phyloP scores from a whole-genome alignment of 2,113 vertebrate genomes.

The Aphyosemion australe region DNA sequence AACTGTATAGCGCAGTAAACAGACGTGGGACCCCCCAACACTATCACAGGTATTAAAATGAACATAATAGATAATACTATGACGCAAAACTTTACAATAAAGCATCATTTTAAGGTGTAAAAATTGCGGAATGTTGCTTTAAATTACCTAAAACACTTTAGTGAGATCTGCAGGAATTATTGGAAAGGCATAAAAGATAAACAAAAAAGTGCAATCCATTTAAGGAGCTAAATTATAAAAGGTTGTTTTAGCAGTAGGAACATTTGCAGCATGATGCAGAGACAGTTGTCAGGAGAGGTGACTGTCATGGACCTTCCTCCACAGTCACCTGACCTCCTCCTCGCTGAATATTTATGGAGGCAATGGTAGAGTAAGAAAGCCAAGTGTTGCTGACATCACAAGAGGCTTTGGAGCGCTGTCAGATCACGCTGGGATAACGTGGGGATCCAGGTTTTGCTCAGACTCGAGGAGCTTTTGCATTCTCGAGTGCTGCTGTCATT shows the following conservation, averaged over 20 bases:
- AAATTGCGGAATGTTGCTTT: too few relatives aligned
- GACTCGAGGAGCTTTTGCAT: not conserved
- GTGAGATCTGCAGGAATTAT: not conserved
- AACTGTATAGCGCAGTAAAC: too few relatives aligned
- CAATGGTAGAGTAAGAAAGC: conserved; percentile 1
- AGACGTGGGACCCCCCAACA: too few relatives aligned
- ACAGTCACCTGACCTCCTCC: not conserved
- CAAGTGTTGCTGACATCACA: conserved; percentile 10
- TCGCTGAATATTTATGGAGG: not conserved
- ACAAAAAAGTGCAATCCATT: not conserved
- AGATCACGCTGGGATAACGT: not conserved
- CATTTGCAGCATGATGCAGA: not conserved
- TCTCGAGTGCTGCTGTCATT: conserved; percentile 2
- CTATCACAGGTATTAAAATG: too few relatives aligned
- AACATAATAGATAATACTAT: too few relatives aligned
- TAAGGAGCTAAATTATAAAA: not conserved
- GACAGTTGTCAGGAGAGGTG: not conserved
- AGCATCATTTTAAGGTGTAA: too few relatives aligned
- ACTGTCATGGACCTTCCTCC: not conserved
- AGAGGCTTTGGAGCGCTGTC: not conserved
- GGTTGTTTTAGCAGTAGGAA: not conserved
- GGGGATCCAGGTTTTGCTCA: not conserved
- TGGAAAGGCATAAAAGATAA: not conserved
- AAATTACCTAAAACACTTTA: not conserved
- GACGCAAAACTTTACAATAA: too few relatives aligned